A percentile compares a stretch with the other conserved stretches of the same genome.
Conservation (phyloP, 2,113 vertebrate genomes). For the Alces alces region DNA sequence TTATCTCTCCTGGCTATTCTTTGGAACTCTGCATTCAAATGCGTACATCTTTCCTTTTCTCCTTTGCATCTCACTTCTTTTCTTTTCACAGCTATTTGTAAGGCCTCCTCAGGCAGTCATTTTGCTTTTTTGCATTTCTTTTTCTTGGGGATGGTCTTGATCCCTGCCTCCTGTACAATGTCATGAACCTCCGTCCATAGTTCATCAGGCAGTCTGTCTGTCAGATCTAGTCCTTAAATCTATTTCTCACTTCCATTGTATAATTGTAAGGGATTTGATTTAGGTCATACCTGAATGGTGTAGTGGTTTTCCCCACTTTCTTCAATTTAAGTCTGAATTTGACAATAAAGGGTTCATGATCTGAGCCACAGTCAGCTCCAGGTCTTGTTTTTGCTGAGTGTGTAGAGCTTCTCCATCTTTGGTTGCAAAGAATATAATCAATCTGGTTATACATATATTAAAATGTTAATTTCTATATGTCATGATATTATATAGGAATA, state of each 20-base stretch:
- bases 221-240: background rate
- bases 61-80: background rate
- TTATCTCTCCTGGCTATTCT: background rate
- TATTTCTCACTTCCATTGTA: background rate
- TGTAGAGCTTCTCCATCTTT: background rate
- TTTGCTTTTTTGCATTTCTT: background rate
- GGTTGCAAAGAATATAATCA: background rate
- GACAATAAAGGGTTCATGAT: background rate
- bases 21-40: background rate
- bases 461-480: background rate
- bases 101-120: background rate
- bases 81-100: background rate
- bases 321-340: background rate
- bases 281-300: background rate
- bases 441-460: background rate
- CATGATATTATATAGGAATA: background rate
- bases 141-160: background rate
- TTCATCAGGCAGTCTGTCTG: background rate
- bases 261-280: background rate
- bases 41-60: background rate
- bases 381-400: background rate
- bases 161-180: background rate
- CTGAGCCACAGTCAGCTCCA: background rate
- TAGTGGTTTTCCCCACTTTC: background rate
- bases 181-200: background rate